A percentile compares a stretch with the other conserved stretches of the same genome.
These are phyloP conservation scores for Nematolebias whitei DNA, from an alignment of 2,113 vertebrate genomes.

Conservation along the genomic window DNA sequence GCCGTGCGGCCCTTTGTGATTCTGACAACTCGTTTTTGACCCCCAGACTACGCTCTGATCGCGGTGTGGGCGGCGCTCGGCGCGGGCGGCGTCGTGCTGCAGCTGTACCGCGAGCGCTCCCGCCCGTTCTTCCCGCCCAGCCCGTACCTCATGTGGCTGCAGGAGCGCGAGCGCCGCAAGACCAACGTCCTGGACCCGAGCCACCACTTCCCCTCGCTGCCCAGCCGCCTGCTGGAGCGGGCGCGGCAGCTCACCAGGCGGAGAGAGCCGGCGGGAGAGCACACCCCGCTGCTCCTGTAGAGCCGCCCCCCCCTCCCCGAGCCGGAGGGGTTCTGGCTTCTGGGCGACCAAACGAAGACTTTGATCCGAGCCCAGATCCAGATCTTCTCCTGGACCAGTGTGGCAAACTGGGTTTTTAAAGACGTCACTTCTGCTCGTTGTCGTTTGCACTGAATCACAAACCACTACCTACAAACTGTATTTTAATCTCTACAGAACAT, in stretches of 20 bases:
- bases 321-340: no score
- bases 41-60: slow-evolving; percentile 87
- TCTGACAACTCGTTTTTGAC: not conserved
- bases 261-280: slow-evolving; percentile 82
- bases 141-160: slow-evolving; percentile 90
- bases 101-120: slow-evolving; percentile 86
- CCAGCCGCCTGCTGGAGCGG: slow-evolving; percentile 80
- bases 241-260: slow-evolving; percentile 77
- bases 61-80: slow-evolving; percentile 88
- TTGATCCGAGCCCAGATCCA: no score
- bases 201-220: slow-evolving; percentile 87
- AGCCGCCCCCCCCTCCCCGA: no score
- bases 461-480: slow-evolving; percentile 37
- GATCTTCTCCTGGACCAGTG: no score
- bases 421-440: slow-evolving; percentile 4
- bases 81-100: slow-evolving; percentile 82
- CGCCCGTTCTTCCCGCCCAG: slow-evolving; percentile 88
- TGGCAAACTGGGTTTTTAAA: no score
- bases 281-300: slow-evolving; percentile 90
- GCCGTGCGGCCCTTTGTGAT: no score
- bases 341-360: no score
- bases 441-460: slow-evolving; percentile 44
- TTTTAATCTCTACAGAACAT: no score
- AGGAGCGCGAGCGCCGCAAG: slow-evolving; percentile 88
- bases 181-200: slow-evolving; percentile 96